Conservation (phyloP, 2,113 vertebrate species). For the Centropristis striata region DNA sequence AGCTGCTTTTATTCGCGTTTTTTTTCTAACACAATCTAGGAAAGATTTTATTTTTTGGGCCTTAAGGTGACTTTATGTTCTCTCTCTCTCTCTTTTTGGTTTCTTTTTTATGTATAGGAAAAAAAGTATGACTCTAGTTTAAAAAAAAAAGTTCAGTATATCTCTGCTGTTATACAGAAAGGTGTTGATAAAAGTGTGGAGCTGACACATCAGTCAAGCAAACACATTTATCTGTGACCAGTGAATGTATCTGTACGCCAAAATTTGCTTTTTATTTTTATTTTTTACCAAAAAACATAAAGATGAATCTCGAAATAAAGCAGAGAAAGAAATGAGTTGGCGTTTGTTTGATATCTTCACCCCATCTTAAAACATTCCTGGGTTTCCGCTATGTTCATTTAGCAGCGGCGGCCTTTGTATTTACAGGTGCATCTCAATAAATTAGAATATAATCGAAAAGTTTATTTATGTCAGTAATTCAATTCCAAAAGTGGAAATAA, state of each 20-base stretch:
- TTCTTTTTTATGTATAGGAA: conserved; percentile 62
- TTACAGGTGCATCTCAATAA: no score
- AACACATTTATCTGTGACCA: conserved; percentile 86
- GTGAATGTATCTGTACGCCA: conserved; percentile 94
- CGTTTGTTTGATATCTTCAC: conserved; percentile 8
- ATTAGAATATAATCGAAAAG: no score
- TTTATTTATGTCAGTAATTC: no score
- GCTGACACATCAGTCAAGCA: conserved; percentile 69
- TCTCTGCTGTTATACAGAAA: conserved; percentile 60
- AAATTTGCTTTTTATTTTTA: conserved; percentile 83
- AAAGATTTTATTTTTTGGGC: conserved; percentile 73
- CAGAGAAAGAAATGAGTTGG: conserved; percentile 40
- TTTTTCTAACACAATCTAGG: conserved; percentile 84
- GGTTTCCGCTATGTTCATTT: no score
- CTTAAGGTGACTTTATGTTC: conserved; percentile 62
- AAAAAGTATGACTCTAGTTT: conserved; percentile 63
- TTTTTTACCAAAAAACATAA: conserved; percentile 73
- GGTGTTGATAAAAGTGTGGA: conserved; percentile 70
- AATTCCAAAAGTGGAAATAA: no score
- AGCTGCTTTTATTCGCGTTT: conserved; percentile 76
- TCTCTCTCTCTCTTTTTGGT: conserved; percentile 42
- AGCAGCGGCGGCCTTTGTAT: no score
- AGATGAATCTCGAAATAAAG: conserved; percentile 77
- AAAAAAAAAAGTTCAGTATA: conserved; percentile 53
- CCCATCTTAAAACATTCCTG: neutral